Evolutionary conservation across 2,888 invertebrate species (phyloP).

Genomic region (Pseudoips prasinana): DNA sequence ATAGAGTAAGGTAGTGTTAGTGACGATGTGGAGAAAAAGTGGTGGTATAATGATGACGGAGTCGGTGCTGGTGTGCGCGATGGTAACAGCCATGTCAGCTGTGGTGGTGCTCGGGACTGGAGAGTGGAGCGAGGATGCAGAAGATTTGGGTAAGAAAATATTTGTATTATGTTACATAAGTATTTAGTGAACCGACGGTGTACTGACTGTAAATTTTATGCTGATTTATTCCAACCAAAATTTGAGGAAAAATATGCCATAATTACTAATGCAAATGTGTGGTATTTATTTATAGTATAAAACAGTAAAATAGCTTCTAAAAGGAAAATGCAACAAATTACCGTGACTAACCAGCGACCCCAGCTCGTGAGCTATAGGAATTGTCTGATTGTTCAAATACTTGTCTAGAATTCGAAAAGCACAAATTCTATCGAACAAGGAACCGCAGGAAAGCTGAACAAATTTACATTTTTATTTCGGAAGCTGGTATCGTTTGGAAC

Average conservation of each 20-base stretch:
- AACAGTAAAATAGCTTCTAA: conserved; percentile 12
- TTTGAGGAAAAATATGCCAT: background rate
- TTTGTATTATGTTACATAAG: background rate
- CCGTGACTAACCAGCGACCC: conserved; percentile 33
- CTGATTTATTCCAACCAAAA: background rate
- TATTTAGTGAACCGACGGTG: background rate
- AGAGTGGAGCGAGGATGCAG: conserved; percentile 77
- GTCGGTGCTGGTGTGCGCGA: conserved; percentile 43
- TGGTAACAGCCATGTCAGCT: conserved; percentile 49
- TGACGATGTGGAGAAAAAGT: conserved; percentile 33
- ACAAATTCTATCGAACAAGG: conserved; percentile 40
- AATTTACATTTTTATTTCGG: conserved; percentile 71
- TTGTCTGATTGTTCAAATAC: conserved; percentile 49
- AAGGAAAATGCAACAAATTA: conserved; percentile 41
- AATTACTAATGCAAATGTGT: conserved; percentile 2
- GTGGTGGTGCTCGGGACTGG: conserved; percentile 62
- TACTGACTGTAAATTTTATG: background rate
- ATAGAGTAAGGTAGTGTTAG: conserved; percentile 25
- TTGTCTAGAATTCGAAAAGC: conserved; percentile 54
- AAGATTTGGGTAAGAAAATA: conserved; percentile 66
- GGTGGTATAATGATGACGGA: conserved; percentile 43
- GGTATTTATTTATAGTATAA: background rate
- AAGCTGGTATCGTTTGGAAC: conserved; percentile 57
- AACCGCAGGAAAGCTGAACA: conserved; percentile 53
- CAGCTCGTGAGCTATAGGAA: conserved; percentile 32